phyloP scores from a whole-genome alignment of 2,797 vertebrate genomes.

The Anolis apletophallus region DNA sequence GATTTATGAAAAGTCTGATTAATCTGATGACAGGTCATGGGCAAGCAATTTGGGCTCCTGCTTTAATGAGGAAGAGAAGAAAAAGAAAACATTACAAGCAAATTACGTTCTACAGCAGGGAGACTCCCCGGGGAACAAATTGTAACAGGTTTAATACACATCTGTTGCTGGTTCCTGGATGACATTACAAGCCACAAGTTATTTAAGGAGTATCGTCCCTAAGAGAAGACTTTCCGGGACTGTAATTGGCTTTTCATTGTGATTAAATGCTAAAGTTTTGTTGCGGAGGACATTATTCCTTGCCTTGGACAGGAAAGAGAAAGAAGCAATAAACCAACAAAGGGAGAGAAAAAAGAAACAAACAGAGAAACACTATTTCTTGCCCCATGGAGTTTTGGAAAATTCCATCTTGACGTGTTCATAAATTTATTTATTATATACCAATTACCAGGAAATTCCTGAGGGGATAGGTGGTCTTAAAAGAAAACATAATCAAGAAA shows the following conservation, averaged over 20 bases:
- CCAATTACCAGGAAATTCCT: not conserved
- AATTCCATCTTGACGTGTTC: not conserved
- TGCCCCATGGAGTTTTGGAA: not conserved
- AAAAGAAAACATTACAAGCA: not conserved
- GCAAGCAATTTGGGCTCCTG: not conserved
- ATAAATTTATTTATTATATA: not conserved
- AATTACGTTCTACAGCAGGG: not conserved
- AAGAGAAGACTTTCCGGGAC: constrained; percentile 46
- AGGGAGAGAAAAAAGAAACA: not conserved
- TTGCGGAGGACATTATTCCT: constrained; percentile 1
- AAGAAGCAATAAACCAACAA: not conserved
- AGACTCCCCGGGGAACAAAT: constrained; percentile 3
- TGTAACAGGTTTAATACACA: constrained; percentile 39
- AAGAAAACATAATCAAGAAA: constrained; percentile 11
- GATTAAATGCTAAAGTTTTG: constrained; percentile 48
- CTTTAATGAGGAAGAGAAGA: constrained; percentile 4
- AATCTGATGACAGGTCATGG: not conserved
- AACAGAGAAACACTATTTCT: not conserved
- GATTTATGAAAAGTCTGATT: not conserved
- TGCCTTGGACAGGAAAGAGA: not conserved
- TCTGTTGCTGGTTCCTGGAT: constrained; percentile 56
- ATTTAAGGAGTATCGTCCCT: constrained; percentile 59
- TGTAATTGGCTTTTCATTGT: constrained; percentile 61
- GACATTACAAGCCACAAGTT: constrained; percentile 49
- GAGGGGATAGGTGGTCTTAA: not conserved